Base-by-base conservation (phyloP, 2,113 vertebrate genomes). In the Sorex fumeus region DNA sequence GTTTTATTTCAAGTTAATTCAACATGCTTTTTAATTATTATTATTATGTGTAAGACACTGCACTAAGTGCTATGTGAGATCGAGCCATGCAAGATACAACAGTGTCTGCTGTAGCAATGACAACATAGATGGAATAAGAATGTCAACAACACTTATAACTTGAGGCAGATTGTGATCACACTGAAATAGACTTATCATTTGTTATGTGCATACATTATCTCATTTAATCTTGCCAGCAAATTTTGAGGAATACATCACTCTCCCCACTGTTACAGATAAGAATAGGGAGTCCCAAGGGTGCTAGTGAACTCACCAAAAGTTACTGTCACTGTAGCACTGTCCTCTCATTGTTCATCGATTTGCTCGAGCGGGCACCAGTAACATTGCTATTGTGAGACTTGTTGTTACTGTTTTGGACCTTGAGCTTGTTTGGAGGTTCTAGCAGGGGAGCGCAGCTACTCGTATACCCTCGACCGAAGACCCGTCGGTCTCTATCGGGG, bases 1-100 rank as follows among this genome's bases (percentile, higher is more conserved):
- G 53, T 69, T 86, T 69, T 86, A 71, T 93, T 94, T 89, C 12
- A 77, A 80, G 72, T 62, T 40, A 45, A 83, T 34, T 90, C 64
- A 74, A 78, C 13, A 88, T 13, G 8, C 50, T 40, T 84, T 83
- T 69, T 57, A 81, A 47, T 32, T 30, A 84, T 87, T 86, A 84
- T 87, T 86, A 82, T 36, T 82, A 82, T 60, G 15, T 82, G 23
- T 64, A 53, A 94, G 57, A 85, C 32, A 90, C 21, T 85, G 25
- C 62, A n/a, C n/a, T 79, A 79, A 76, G n/a, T 60, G 7, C 45
- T 72, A 30, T 34, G 1, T 53, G 40, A 77, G 50, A 70, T 11
- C 77, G 25, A 78, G 64, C 79, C 66, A 21, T 89, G 80, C 8
- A 83, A 78, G 34, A 91, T 4, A 78, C 6, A 89, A 32, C 2